Conservation (phyloP, 2,113 vertebrate genomes). For the Garra rufa region DNA sequence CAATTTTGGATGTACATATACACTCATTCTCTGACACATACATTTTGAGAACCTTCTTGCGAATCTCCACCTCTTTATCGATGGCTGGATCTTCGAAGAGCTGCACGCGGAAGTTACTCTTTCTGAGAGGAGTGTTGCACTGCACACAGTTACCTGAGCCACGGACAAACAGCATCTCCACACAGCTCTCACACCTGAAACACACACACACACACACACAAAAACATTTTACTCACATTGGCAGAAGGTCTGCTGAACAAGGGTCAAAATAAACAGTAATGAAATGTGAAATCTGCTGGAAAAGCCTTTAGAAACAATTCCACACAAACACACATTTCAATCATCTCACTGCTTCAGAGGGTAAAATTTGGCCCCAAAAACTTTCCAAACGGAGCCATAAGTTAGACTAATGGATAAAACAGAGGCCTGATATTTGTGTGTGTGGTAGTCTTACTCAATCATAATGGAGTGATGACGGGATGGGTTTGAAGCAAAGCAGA, state of each 20-base stretch:
- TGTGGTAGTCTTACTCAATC: constrained; percentile 37
- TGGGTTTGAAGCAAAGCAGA: constrained; percentile 42
- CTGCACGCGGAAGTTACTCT: constrained; percentile 95
- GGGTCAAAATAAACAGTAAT: constrained; percentile 33
- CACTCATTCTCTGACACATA: constrained; percentile 70
- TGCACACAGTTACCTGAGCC: constrained; percentile 95
- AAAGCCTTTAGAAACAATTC: constrained; percentile 33
- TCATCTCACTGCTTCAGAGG: constrained; percentile 26
- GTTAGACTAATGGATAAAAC: constrained; percentile 46
- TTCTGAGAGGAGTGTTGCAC: constrained; percentile 91
- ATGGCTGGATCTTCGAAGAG: constrained; percentile 95
- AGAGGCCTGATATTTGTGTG: constrained; percentile 30
- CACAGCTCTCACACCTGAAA: constrained; percentile 93
- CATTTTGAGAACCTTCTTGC: constrained; percentile 98
- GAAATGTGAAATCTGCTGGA: constrained; percentile 38
- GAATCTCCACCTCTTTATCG: constrained; percentile 98
- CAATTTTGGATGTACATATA: background rate
- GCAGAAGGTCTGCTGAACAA: background rate
- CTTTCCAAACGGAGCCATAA: constrained; percentile 35
- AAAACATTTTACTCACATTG: constrained; percentile 22
- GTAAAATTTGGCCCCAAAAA: constrained; percentile 17
- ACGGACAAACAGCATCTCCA: constrained; percentile 96
- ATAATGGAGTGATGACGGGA: constrained; percentile 36
- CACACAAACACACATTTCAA: constrained; percentile 36
- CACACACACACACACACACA: constrained; percentile 23